Evolutionary conservation across 1,140 invertebrate genomes (phyloP).

Genomic region (Zaprionus davidi): DNA sequence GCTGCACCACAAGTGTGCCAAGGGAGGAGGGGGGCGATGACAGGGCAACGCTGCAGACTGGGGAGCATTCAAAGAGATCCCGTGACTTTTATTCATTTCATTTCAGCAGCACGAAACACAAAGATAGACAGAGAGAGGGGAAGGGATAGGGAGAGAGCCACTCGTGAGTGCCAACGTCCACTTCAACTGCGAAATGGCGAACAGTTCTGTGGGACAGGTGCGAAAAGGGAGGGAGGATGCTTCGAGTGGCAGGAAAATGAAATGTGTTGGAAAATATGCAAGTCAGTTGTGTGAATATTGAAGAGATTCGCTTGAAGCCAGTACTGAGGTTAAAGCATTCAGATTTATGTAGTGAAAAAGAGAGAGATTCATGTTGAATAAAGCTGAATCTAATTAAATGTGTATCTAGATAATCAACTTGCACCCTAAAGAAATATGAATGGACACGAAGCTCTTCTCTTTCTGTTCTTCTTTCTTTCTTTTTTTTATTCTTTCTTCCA

Average conservation of each 20-base stretch:
- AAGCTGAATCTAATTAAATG: background rate
- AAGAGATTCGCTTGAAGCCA: background rate
- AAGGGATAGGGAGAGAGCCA: background rate
- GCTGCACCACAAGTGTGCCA: constrained; percentile 32
- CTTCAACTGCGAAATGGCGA: constrained; percentile 38
- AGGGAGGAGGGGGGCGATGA: background rate
- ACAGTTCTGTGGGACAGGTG: constrained; percentile 28
- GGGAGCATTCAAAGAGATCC: background rate
- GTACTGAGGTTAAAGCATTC: background rate
- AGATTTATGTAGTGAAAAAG: background rate
- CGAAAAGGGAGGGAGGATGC: constrained; percentile 12
- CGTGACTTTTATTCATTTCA: constrained; percentile 49
- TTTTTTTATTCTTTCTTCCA: background rate
- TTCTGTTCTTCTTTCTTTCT: background rate
- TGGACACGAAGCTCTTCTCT: background rate
- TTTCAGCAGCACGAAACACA: constrained; percentile 15
- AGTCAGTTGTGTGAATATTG: constrained; percentile 23
- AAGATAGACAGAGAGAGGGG: background rate
- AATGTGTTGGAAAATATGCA: constrained; percentile 44
- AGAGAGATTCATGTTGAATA: background rate
- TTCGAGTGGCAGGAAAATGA: constrained; percentile 32
- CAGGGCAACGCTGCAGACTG: background rate
- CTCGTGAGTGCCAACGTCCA: constrained; percentile 27
- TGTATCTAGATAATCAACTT: background rate
- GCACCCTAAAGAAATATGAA: background rate